Evolutionary conservation across 1,140 invertebrate species (phyloP), one percentile per base, ranked within the genome.

Genomic region (Drosophila baimaii): DNA sequence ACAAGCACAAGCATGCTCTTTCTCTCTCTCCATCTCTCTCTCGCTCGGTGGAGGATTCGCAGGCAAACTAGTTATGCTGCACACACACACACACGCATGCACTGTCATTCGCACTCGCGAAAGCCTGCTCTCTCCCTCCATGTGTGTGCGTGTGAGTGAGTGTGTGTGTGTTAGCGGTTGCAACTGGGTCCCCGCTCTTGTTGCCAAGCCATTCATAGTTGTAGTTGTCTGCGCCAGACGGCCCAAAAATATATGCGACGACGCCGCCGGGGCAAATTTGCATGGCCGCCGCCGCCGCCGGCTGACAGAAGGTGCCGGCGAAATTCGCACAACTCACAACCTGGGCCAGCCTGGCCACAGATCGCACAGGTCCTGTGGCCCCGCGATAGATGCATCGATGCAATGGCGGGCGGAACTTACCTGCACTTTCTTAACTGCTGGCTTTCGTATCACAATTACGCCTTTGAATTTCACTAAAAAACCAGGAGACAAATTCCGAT

Each of bases 31-130:
- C 1, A 9, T 31, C 37, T 13, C 13, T 29, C 27, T 3, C 21
- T 35, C 59, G 19, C 29, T 69, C 21, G 35, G 44, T 51, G 65
- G 65, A 69, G 61, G 61, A 69, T 69, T 65, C 56, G 51, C 58
- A 70, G 35, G 59, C 74, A 82, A 82, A 82, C 80, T 82, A 83
- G 80, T 82, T 82, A 79, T 83, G 73, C 58, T 58, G 59, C 63
- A 74, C 55, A 52, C 41, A 49, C 77, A 29, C 25, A 46, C 43
- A 43, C 52, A 41, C 25, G 12, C 15, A 27, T 0, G 7, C 23
- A 27, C n/a, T 29, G 8, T 2, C 44, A 55, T 44, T 23, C 37
- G 23, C 58, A 63, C 44, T 69, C 55, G 52, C 15, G 33, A 35
- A 49, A 37, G 64, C 51, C 27, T 35, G 64, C 27, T 65, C 58